A percentile compares a stretch with the other conserved stretches of the same genome.
phyloP scores from a whole-genome alignment of 1,140 invertebrate genomes.

The Aphis craccivora region DNA sequence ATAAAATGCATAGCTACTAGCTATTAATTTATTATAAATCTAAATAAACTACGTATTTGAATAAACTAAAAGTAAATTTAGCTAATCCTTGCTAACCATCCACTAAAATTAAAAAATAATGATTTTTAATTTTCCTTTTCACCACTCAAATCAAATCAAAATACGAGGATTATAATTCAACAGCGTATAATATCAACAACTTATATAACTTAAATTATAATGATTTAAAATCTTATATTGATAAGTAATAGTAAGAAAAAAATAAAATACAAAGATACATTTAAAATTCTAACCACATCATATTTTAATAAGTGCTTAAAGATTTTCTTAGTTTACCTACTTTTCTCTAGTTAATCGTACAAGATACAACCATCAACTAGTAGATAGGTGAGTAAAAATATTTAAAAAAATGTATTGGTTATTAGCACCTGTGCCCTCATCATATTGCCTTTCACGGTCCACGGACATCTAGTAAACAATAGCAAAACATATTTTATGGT shows the following conservation, averaged over 20 bases:
- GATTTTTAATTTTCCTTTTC: not conserved
- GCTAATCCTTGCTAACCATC: not conserved
- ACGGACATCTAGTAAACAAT: not conserved
- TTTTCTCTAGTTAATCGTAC: not conserved
- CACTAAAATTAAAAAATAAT: not conserved
- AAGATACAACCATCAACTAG: too few relatives aligned
- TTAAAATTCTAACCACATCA: not conserved
- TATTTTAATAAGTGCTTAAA: not conserved
- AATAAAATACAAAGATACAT: not conserved
- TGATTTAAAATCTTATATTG: not conserved
- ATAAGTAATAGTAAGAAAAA: too few relatives aligned
- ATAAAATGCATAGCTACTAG: not conserved
- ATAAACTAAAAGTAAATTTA: not conserved
- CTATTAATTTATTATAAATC: too few relatives aligned
- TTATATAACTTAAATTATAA: not conserved
- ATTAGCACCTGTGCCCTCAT: not conserved
- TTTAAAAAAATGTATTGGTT: not conserved
- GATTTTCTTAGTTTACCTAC: not conserved
- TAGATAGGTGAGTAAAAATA: not conserved
- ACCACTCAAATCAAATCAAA: not conserved
- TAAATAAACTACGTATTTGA: too few relatives aligned
- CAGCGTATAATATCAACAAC: not conserved
- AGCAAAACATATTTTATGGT: conserved; percentile 3
- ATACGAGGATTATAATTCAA: too few relatives aligned
- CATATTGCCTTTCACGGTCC: not conserved